Evolutionary conservation across 2,888 invertebrate species (phyloP).

Genomic region (Tachina lurida): DNA sequence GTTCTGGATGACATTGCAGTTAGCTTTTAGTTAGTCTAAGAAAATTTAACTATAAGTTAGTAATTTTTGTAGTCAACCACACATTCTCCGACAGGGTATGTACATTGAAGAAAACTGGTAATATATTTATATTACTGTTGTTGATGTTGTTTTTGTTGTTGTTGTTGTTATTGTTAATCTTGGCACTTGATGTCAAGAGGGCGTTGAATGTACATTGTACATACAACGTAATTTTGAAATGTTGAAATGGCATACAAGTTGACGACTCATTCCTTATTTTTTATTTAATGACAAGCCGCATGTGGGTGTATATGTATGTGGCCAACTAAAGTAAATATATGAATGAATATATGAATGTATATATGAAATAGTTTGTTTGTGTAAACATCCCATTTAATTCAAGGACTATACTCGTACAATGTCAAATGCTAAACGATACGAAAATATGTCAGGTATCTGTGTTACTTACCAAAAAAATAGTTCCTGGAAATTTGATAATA

Average conservation of each 20-base stretch:
- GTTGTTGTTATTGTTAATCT: slow-evolving; percentile 44
- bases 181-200: slow-evolving; percentile 63
- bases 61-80: no score
- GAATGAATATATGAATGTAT: neutral
- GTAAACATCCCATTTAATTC: slow-evolving; percentile 35
- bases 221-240: slow-evolving; percentile 59
- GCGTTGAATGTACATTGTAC: slow-evolving; percentile 61
- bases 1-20: no score
- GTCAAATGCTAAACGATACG: slow-evolving; percentile 56
- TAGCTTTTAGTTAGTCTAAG: no score
- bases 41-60: no score
- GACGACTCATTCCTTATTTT: slow-evolving; percentile 22
- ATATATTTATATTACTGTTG: slow-evolving; percentile 34
- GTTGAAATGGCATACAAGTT: slow-evolving; percentile 47
- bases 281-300: slow-evolving; percentile 13
- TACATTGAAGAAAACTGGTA: neutral
- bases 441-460: slow-evolving; percentile 24
- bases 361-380: slow-evolving; percentile 18
- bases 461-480: slow-evolving; percentile 29
- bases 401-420: slow-evolving; percentile 57
- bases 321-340: no score
- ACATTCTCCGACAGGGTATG: no score
- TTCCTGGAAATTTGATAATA: slow-evolving; percentile 33
- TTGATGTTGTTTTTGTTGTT: slow-evolving; percentile 3
- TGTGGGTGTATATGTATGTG: neutral